phyloP scores from a whole-genome alignment of 2,113 vertebrate species.

The Nothobranchius furzeri region DNA sequence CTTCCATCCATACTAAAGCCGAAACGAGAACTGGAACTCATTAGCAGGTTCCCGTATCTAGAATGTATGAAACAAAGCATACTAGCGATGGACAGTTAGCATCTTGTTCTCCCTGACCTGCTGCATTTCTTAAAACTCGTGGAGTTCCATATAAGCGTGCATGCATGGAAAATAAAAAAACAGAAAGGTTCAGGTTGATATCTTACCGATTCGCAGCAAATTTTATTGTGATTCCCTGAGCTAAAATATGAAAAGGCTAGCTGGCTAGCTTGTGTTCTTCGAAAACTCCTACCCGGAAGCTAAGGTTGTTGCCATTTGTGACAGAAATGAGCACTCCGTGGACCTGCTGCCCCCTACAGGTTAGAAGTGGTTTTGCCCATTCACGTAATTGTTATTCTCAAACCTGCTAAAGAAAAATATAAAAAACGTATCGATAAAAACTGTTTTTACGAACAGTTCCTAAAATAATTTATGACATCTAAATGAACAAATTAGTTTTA shows the following conservation, averaged over 20 bases:
- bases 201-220: conserved; percentile 46
- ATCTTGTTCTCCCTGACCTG: conserved; percentile 7
- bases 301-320: conserved; percentile 23
- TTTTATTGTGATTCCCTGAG: conserved; percentile 63
- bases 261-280: conserved; percentile 59
- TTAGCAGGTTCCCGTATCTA: conserved; percentile 8
- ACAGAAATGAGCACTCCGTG: background rate
- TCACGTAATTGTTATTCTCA: no score
- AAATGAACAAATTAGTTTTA: no score
- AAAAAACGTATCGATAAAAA: no score
- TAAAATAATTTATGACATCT: no score
- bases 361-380: conserved; percentile 13
- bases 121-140: background rate
- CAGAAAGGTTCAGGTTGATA: fast-evolving
- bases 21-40: background rate
- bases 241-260: conserved; percentile 38
- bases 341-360: conserved; percentile 23
- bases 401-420: no score
- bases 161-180: fast-evolving
- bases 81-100: conserved; percentile 44
- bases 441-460: no score
- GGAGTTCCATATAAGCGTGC: no score
- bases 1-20: background rate
- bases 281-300: conserved; percentile 70
- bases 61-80: conserved; percentile 64